A percentile compares a stretch with the other conserved stretches of the same genome.
These are phyloP conservation scores for Myotis davidii DNA, from an alignment of 2,113 vertebrate species.

Conservation along the genomic window DNA sequence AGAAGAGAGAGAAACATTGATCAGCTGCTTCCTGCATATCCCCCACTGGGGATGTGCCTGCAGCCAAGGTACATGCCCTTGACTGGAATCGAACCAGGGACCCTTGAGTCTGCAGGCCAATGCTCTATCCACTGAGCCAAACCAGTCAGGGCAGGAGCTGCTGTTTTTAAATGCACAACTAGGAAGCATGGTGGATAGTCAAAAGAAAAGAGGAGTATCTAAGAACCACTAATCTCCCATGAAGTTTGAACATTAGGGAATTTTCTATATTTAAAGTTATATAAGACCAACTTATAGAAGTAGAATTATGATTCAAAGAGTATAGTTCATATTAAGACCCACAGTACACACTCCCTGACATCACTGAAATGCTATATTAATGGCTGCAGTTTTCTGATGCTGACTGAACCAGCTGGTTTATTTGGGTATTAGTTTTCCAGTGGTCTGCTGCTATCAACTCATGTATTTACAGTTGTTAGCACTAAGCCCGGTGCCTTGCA, in stretches of 20 bases:
- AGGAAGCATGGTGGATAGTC: not conserved
- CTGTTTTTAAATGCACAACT: not conserved
- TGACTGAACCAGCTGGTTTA: not conserved
- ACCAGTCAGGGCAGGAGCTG: too few species aligned
- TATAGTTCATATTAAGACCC: not conserved
- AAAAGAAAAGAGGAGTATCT: not conserved
- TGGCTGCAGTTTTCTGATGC: not conserved
- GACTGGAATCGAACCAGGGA: too few species aligned
- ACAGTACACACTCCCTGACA: not conserved
- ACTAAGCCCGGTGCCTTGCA: not conserved
- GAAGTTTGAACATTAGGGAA: not conserved
- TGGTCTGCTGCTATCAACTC: not conserved
- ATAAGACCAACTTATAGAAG: not conserved
- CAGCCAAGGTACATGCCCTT: too few species aligned
- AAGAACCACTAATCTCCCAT: not conserved
- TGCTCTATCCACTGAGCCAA: too few species aligned
- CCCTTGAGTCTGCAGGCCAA: too few species aligned
- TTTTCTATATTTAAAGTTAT: not conserved
- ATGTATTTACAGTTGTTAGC: not conserved
- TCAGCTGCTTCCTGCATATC: too few species aligned
- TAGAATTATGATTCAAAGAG: not conserved
- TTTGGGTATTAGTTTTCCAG: slow-evolving; percentile 4
- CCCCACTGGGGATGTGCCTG: too few species aligned
- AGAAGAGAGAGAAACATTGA: too few species aligned
- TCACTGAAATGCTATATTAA: not conserved